These are phyloP conservation scores for Lydus trimaculatus DNA, from an alignment of 2,888 invertebrate species.

Conservation along the genomic window DNA sequence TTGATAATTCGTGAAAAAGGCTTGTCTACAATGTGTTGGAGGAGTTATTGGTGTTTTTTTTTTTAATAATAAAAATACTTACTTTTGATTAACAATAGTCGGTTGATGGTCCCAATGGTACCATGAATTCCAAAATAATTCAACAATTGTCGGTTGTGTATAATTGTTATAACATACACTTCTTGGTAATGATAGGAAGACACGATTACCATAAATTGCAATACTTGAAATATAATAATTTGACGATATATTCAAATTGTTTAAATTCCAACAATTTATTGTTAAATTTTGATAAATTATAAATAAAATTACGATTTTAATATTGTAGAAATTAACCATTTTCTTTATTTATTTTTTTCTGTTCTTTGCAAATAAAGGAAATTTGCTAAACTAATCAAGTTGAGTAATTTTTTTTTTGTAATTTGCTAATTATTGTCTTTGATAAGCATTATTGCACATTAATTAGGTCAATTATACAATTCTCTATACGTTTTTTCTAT, in stretches of 20 bases:
- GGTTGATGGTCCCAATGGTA: slow-evolving; percentile 16
- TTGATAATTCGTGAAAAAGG: slow-evolving; percentile 31
- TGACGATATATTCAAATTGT: slow-evolving; percentile 40
- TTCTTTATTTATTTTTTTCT: not conserved
- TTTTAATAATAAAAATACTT: not conserved
- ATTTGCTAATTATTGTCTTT: too few relatives aligned
- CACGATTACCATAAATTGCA: slow-evolving; percentile 57
- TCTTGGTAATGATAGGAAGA: slow-evolving; percentile 59
- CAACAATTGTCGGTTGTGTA: slow-evolving; percentile 54
- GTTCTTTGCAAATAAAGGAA: too few relatives aligned
- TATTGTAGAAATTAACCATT: not conserved
- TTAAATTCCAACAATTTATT: slow-evolving; percentile 41
- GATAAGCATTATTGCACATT: too few relatives aligned
- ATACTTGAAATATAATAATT: slow-evolving; percentile 55
- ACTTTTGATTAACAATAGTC: not conserved
- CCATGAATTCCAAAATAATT: slow-evolving; percentile 53
- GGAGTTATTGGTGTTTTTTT: too few relatives aligned
- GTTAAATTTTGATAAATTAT: not conserved
- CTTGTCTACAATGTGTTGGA: slow-evolving; percentile 20
- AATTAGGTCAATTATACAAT: too few relatives aligned
- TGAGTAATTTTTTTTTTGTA: too few relatives aligned
- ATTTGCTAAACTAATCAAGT: too few relatives aligned
- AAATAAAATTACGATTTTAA: not conserved
- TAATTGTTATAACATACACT: slow-evolving; percentile 47
- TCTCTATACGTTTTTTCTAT: too few relatives aligned